Conservation (phyloP, 2,797 vertebrate genomes). For the Clamator glandarius region DNA sequence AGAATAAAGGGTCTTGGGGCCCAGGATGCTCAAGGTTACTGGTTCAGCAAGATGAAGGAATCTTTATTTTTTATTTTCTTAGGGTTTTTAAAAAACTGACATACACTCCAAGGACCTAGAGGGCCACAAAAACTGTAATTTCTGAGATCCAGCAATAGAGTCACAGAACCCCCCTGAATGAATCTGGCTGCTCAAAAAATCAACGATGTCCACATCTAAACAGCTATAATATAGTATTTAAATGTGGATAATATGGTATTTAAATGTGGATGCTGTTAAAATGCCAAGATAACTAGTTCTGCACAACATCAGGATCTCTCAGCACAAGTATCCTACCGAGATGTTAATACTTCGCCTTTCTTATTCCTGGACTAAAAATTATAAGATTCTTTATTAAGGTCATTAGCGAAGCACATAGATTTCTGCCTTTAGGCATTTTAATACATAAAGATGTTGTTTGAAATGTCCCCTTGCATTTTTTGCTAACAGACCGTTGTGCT, state of each 20-base stretch:
- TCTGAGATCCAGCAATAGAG: not conserved
- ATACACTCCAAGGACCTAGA: not conserved
- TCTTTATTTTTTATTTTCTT: not conserved
- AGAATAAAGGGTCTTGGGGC: not conserved
- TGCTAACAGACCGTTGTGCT: not conserved
- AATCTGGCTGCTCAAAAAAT: not conserved
- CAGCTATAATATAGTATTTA: not conserved
- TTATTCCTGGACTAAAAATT: not conserved
- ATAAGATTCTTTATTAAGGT: not conserved
- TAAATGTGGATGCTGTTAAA: not conserved
- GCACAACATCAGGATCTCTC: not conserved
- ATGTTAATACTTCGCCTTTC: not conserved
- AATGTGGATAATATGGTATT: not conserved
- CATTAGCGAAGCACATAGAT: not conserved
- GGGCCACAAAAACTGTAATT: not conserved
- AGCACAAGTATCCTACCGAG: not conserved
- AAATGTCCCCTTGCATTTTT: not conserved
- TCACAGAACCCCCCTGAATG: accelerated
- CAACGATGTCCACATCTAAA: not conserved
- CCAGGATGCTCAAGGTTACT: not conserved
- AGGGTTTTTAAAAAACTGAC: not conserved
- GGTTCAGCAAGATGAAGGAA: not conserved
- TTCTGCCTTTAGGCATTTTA: not conserved
- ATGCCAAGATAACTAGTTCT: not conserved
- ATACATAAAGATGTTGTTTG: not conserved